Evolutionary conservation across 1,140 invertebrate species (phyloP).

Genomic region (Cryptotermes secundus): DNA sequence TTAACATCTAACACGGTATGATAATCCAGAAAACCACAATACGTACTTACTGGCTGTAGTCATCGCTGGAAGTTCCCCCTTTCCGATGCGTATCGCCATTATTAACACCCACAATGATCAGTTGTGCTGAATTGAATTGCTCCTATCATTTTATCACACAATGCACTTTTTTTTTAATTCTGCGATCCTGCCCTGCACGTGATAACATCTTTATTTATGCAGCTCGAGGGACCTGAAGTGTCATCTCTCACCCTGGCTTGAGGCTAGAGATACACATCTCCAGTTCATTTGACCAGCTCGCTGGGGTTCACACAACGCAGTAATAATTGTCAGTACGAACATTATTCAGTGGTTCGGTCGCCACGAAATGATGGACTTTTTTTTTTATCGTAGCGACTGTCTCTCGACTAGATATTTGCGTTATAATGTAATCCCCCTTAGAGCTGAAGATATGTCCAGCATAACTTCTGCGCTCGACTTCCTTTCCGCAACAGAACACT

Average conservation of each 20-base stretch:
- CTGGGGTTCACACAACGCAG: not conserved
- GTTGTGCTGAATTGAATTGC: too few species aligned
- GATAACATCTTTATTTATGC: constrained; percentile 1
- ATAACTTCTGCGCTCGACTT: not conserved
- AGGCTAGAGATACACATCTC: not conserved
- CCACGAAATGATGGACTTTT: not conserved
- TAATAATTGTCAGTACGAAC: not conserved
- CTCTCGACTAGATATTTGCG: not conserved
- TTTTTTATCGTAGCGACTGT: not conserved
- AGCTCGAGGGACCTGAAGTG: not conserved
- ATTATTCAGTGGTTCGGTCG: not conserved
- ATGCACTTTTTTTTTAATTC: not conserved
- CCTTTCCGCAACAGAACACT: not conserved
- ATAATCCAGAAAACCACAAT: too few species aligned
- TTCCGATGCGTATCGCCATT: too few species aligned
- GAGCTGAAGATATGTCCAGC: not conserved
- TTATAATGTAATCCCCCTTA: not conserved
- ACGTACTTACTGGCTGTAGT: too few species aligned
- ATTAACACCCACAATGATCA: too few species aligned
- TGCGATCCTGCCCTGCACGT: not conserved
- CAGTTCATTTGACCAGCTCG: not conserved
- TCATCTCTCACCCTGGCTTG: not conserved
- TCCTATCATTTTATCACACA: not conserved
- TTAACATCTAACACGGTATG: too few species aligned
- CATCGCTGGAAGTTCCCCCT: too few species aligned